A percentile compares a stretch with the other conserved stretches of the same genome.
Evolutionary conservation across 2,888 invertebrate genomes (phyloP).

Genomic region (Sclerodermus sp.): DNA sequence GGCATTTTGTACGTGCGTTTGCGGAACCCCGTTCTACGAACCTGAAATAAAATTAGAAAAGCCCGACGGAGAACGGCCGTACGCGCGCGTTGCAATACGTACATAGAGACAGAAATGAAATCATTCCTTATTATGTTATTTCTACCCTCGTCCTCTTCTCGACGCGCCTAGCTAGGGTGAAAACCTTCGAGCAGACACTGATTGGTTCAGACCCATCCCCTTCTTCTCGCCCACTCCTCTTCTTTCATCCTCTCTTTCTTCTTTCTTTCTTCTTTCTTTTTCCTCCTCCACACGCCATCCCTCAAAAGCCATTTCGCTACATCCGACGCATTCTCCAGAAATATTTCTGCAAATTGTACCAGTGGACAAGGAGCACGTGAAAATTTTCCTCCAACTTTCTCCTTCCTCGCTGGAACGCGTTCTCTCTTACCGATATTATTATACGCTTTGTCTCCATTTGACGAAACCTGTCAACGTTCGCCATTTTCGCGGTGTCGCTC

Average conservation of each 20-base stretch:
- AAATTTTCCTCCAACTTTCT: no score
- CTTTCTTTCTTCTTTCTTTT: slow-evolving; percentile 1
- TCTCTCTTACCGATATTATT: no score
- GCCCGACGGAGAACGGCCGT: slow-evolving; percentile 7
- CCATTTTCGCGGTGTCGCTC: no score
- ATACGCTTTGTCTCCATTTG: no score
- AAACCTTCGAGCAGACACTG: slow-evolving; percentile 30
- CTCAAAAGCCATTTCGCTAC: no score
- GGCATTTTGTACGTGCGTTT: no score
- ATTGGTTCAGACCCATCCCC: slow-evolving; percentile 25
- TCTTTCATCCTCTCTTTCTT: slow-evolving; percentile 4
- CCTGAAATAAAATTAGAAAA: slow-evolving; percentile 31
- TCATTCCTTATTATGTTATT: slow-evolving; percentile 46
- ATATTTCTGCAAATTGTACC: no score
- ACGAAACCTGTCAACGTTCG: no score
- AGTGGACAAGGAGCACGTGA: no score
- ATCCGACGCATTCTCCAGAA: no score
- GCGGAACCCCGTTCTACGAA: background rate
- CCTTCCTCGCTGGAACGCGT: no score
- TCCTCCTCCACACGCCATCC: background rate
- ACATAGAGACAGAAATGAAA: slow-evolving; percentile 35
- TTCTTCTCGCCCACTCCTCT: background rate
- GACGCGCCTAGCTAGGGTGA: slow-evolving; percentile 12
- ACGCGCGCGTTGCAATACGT: slow-evolving; percentile 18
- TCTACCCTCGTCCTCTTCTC: slow-evolving; percentile 23